Base-by-base conservation (phyloP, 2,113 vertebrate species). In the Forbesichthys papilliferus region DNA sequence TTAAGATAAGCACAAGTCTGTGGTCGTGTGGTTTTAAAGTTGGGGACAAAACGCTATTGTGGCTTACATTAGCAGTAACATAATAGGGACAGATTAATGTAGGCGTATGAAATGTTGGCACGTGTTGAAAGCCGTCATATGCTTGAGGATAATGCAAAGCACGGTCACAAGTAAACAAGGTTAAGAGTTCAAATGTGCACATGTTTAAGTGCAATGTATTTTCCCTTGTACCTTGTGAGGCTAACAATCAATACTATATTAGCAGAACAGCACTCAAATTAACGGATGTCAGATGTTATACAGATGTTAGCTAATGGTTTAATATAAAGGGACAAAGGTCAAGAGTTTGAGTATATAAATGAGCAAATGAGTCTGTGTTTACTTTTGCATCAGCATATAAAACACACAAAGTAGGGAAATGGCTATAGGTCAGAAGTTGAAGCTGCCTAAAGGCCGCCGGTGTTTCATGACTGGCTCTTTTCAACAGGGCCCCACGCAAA, bases 391-490 rank as follows among this genome's bases (percentile, higher is more conserved):
- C 0, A 3, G 68, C 69, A 55, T 48, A 33, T 54, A 58, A 64
- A 20, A 60, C 64, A 77, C 60, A 71, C 72, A 42, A 27, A 42
- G 71, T 62, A 83, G 74, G 61, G 64, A 70, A 74, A 77, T 73
- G 84, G 69, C 84, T 68, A 89, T 69, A 77, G 76, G 54, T 64
- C 77, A 75, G 71, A 82, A 82, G 77, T 58, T 66, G 56, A 66
- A 76, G 51, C 66, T 27, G 77, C 82, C 87, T 58, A 9, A 47
- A 58, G 78, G 86, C 79, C 13, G 71, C 66, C 33, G 4, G 75
- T 70, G 64, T 63, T 78, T 84, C 83, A 73, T 81, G 84, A 88
- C 87, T 84, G 84, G 68, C 16, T 79, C 86, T 75, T 83, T 82
- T 87, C 79, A 88, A 64, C 1, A 48, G 53, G 75, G 80, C 81